These are phyloP conservation scores for Hippocampus barbouri DNA, from an alignment of 2,113 vertebrate genomes.

Conservation along the genomic window DNA sequence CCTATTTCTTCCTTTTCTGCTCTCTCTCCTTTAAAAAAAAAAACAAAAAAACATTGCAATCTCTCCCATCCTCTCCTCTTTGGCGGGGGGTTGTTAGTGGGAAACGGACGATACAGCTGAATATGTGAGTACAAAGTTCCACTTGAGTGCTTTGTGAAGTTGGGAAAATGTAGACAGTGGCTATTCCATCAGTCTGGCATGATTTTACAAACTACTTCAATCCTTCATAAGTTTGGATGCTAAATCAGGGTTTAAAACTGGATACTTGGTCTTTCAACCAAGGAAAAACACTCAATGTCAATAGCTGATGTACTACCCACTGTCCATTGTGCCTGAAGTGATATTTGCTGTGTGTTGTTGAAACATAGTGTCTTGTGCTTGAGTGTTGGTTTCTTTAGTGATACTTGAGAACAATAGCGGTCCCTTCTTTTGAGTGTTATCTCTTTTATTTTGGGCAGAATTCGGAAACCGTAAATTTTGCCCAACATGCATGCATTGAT, in stretches of 20 bases:
- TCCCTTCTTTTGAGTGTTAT: neutral
- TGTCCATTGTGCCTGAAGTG: constrained; percentile 49
- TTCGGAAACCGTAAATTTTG: neutral
- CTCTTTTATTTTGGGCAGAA: neutral
- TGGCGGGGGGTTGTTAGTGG: constrained; percentile 84
- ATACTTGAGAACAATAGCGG: constrained; percentile 6
- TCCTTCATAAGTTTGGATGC: constrained; percentile 32
- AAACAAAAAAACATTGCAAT: constrained; percentile 49
- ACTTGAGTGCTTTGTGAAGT: constrained; percentile 60
- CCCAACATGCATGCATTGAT: neutral
- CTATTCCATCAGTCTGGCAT: constrained; percentile 65
- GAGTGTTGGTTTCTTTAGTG: constrained; percentile 3
- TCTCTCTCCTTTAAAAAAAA: constrained; percentile 51
- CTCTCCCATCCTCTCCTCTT: constrained; percentile 72
- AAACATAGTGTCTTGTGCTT: constrained; percentile 17
- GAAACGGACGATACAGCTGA: constrained; percentile 97
- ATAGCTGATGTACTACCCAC: constrained; percentile 69
- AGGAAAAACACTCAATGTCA: constrained; percentile 24
- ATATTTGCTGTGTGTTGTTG: constrained; percentile 39
- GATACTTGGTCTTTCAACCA: neutral
- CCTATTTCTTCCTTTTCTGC: constrained; percentile 67
- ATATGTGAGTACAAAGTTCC: constrained; percentile 85
- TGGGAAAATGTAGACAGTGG: constrained; percentile 39
- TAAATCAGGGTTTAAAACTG: constrained; percentile 27
- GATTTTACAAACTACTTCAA: constrained; percentile 6